These are phyloP conservation scores for Julus scanicus DNA, from an alignment of 2,888 invertebrate species.

Conservation along the genomic window DNA sequence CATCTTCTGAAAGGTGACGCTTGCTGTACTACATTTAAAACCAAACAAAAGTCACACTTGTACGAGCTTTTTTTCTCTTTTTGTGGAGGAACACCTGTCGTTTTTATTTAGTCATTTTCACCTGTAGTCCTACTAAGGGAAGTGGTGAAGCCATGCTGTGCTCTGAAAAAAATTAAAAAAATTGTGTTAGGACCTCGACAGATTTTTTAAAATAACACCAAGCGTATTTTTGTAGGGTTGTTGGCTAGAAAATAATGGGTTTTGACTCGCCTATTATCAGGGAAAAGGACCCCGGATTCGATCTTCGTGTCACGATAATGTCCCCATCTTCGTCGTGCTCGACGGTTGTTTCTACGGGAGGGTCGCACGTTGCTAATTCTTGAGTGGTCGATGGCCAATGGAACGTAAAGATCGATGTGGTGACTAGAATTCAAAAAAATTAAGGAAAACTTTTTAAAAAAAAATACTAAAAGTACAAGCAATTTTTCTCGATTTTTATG, in stretches of 20 bases:
- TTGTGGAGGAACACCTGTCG: neutral
- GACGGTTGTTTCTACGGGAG: neutral
- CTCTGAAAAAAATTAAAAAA: constrained; percentile 48
- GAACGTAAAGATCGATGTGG: neutral
- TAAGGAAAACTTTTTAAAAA: neutral
- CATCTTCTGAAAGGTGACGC: neutral
- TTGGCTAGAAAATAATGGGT: neutral
- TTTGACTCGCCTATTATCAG: neutral
- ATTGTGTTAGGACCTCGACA: neutral
- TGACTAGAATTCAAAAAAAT: neutral
- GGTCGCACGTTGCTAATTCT: neutral
- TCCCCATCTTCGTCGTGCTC: constrained; percentile 48
- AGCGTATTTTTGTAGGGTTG: neutral
- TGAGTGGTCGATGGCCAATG: neutral
- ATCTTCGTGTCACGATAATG: neutral
- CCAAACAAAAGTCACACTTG: neutral
- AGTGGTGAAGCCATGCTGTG: constrained; percentile 51
- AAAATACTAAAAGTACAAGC: neutral
- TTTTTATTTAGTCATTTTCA: neutral
- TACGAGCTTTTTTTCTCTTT: neutral
- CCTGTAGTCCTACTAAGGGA: constrained; percentile 54
- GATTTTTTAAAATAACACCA: neutral
- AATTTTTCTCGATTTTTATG: too few relatives aligned
- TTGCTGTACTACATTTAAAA: neutral
- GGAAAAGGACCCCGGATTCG: neutral